Base-by-base conservation (phyloP, 2,888 invertebrate genomes). In the Xanthia icteritia region DNA sequence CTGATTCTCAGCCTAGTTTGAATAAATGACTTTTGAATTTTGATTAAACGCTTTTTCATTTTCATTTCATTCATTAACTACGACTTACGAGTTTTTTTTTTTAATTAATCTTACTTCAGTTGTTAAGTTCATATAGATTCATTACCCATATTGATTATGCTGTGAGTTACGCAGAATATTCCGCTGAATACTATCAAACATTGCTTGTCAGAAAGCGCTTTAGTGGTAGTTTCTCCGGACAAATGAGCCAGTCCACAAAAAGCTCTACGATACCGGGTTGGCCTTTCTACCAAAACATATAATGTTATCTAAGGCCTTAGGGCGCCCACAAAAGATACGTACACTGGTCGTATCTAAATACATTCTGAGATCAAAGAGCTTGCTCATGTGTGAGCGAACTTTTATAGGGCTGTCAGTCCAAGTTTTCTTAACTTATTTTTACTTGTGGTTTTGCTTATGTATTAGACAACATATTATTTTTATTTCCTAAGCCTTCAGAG, bases 331-430 rank as follows among this genome's bases (percentile, higher is more conserved):
- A 65, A 56, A 61, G 65, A 75, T 51, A 65, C n/a, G 27, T 31
- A 31, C 15, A 45, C 51, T 42, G 64, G 15, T 66, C 58, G 5
- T 69, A 63, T 71, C 69, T 82, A 85, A 82, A 82, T 82, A 82
- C 39, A 70, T n/a, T 11, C 3, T 60, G 48, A 48, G 54, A 60
- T 82, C 86, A 86, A 82, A 82, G 60, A 42, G 36, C 9, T 23
- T 83, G 15, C 67, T 82, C 86, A 42, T 69, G 83, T 86, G 86
- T 17, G 36, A 86, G 36, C 42, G 77, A 76, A 77, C 86, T 82
- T 71, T 15, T 64, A 31, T 60, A 85, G 54, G 69, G 20, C n/a
- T 67, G 63, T 51, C n/a, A 78, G 54, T 45, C 8, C 58, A 70
- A 67, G 36, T 75, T 23, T 56, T 48, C 0, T 13, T 9, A 23